Evolutionary conservation across 2,113 vertebrate genomes (phyloP).

Genomic region (Sapayoa aenigma): DNA sequence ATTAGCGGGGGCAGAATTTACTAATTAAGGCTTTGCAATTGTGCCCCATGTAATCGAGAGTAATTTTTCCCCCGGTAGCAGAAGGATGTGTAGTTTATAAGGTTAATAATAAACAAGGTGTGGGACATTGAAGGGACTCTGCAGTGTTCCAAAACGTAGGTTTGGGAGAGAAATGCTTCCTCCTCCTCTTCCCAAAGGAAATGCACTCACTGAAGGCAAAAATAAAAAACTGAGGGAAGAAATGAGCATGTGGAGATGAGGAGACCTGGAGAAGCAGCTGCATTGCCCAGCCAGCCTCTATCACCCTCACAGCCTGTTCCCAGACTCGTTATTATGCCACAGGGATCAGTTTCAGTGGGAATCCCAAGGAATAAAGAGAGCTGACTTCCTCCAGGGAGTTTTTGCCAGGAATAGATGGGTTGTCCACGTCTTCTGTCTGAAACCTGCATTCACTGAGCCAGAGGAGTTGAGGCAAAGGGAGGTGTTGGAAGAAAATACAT

Average conservation of each 20-base stretch:
- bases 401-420: neutral
- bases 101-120: neutral
- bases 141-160: neutral
- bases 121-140: neutral
- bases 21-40: neutral
- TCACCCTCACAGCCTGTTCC: neutral
- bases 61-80: accelerated
- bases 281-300: neutral
- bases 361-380: neutral
- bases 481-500: neutral
- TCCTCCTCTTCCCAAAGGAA: neutral
- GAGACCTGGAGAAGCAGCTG: neutral
- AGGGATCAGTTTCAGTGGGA: neutral
- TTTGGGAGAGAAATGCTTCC: neutral
- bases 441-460: neutral
- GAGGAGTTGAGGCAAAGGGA: neutral
- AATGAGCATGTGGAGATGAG: neutral
- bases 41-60: neutral
- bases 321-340: neutral
- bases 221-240: neutral
- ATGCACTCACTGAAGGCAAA: neutral
- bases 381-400: neutral
- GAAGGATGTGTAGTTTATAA: neutral
- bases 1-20: neutral
- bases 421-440: neutral